A percentile compares a stretch with the other conserved stretches of the same genome.
Evolutionary conservation across 2,113 vertebrate species (phyloP).

Genomic region (Okapia johnstoni): DNA sequence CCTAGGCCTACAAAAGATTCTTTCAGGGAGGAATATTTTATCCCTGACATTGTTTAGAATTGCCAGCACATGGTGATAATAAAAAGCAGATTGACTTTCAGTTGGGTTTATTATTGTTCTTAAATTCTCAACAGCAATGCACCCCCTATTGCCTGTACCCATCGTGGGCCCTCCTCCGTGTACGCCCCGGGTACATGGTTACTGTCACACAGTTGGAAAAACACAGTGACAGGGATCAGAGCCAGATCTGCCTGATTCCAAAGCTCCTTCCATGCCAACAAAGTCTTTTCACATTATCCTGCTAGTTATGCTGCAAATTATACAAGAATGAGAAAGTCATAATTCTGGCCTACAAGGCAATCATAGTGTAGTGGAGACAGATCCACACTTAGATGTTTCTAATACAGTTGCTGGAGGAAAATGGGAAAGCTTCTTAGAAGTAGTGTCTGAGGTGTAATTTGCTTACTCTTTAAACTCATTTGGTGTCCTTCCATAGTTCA

Average conservation of each 20-base stretch:
- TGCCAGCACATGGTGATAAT: slow-evolving; percentile 45
- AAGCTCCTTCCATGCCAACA: background rate
- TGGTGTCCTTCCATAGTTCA: background rate
- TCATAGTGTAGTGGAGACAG: background rate
- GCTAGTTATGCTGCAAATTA: background rate
- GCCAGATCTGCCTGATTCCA: slow-evolving; percentile 2
- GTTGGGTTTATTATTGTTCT: slow-evolving; percentile 47
- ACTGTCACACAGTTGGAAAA: slow-evolving; percentile 40
- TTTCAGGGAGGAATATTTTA: slow-evolving; percentile 33
- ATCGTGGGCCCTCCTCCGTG: background rate
- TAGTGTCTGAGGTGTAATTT: background rate
- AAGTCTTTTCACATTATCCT: background rate
- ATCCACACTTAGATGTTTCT: background rate
- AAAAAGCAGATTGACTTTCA: slow-evolving; percentile 44
- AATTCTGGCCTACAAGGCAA: background rate
- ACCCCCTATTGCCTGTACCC: background rate
- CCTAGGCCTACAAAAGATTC: slow-evolving; percentile 1
- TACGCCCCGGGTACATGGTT: background rate
- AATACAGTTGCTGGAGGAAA: background rate
- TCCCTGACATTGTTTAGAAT: slow-evolving; percentile 37
- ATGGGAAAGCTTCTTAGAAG: background rate
- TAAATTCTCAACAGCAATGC: slow-evolving; percentile 28
- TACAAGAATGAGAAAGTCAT: background rate
- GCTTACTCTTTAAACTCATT: background rate
- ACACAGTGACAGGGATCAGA: slow-evolving; percentile 32